Percentiles rank a stretch among this genome's conserved stretches.
Evolutionary conservation across 2,113 vertebrate genomes (phyloP).

Genomic region (Alouatta palliata): DNA sequence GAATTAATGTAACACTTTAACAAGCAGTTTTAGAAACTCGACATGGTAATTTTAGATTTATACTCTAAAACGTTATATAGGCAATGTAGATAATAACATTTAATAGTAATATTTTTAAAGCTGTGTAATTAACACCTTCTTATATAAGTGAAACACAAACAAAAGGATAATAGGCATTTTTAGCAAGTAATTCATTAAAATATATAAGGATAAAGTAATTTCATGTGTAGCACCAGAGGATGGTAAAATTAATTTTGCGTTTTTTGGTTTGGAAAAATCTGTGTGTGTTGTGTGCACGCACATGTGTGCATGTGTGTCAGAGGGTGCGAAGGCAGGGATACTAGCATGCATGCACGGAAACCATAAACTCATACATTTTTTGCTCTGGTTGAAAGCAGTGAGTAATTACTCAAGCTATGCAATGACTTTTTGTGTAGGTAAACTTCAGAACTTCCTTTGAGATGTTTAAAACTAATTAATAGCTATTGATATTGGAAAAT

Average conservation of each 20-base stretch:
- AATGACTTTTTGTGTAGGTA: background rate
- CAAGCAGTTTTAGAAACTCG: slow-evolving; percentile 47
- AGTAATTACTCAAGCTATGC: background rate
- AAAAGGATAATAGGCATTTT: background rate
- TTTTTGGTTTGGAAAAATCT: background rate
- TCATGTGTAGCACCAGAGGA: background rate
- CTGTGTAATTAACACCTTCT: background rate
- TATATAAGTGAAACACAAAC: slow-evolving; percentile 24
- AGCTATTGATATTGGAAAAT: slow-evolving; percentile 42
- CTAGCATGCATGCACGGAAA: background rate
- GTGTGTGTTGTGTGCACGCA: background rate
- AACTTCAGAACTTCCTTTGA: slow-evolving; percentile 23
- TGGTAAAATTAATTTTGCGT: background rate
- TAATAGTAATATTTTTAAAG: background rate
- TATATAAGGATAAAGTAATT: slow-evolving; percentile 4
- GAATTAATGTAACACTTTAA: slow-evolving; percentile 70
- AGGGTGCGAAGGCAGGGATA: background rate
- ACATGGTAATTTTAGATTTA: slow-evolving; percentile 50
- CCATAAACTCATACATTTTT: background rate
- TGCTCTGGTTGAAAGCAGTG: background rate
- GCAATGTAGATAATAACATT: background rate
- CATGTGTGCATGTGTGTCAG: background rate
- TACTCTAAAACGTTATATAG: background rate
- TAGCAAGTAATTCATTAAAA: slow-evolving; percentile 27
- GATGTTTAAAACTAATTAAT: slow-evolving; percentile 54